Evolutionary conservation across 1,140 invertebrate species (phyloP).

Genomic region (Patella vulgata): DNA sequence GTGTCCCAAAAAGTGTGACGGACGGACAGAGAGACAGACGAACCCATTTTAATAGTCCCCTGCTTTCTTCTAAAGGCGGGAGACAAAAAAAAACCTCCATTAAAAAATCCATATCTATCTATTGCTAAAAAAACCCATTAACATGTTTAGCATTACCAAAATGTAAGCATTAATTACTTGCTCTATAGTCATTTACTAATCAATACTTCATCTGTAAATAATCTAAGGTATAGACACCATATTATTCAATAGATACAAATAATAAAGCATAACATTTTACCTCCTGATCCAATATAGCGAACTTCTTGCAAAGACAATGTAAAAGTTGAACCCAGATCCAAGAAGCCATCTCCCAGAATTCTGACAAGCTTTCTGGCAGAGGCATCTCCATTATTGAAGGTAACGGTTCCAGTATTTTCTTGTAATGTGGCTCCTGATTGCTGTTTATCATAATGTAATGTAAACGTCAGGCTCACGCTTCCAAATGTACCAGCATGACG

Average conservation of each 20-base stretch:
- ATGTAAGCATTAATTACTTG: too few relatives aligned
- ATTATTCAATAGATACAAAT: background rate
- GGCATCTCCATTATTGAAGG: constrained; percentile 45
- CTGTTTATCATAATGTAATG: constrained; percentile 51
- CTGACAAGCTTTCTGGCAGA: constrained; percentile 26
- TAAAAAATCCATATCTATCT: too few relatives aligned
- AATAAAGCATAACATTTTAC: constrained; percentile 7
- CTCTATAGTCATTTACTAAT: too few relatives aligned
- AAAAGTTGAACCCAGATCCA: constrained; percentile 54
- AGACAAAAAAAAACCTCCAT: too few relatives aligned
- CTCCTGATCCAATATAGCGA: constrained; percentile 46
- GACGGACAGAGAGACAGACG: too few relatives aligned
- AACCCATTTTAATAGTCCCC: too few relatives aligned
- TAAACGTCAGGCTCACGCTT: constrained; percentile 47
- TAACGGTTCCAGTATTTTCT: constrained; percentile 42
- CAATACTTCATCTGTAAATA: too few relatives aligned
- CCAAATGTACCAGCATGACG: constrained; percentile 55
- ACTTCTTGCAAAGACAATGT: constrained; percentile 50
- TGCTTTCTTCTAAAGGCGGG: too few relatives aligned
- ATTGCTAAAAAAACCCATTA: too few relatives aligned
- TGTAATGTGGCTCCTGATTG: constrained; percentile 38
- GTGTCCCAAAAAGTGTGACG: too few relatives aligned
- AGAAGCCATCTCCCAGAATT: constrained; percentile 53
- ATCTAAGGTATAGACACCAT: too few relatives aligned
- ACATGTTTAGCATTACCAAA: too few relatives aligned